Percentiles rank a stretch among this genome's conserved stretches.
These are phyloP conservation scores for Typhlichthys eigenmanni DNA, from an alignment of 2,797 vertebrate species.

Conservation along the genomic window DNA sequence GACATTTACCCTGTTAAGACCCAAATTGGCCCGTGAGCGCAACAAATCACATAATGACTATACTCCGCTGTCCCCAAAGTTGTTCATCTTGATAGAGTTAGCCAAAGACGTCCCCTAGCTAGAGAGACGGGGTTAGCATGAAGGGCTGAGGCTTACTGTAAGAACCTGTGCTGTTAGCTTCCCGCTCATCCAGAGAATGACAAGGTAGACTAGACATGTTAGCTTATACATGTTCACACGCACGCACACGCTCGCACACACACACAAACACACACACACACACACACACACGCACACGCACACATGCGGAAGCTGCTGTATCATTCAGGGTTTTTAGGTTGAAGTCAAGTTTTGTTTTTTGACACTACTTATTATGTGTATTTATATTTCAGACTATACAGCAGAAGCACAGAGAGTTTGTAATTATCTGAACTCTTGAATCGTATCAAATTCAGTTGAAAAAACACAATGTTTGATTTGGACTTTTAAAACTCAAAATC, in stretches of 20 bases:
- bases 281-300: not conserved
- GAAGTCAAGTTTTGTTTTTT: conserved; percentile 64
- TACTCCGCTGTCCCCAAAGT: conserved; percentile 51
- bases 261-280: not conserved
- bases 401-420: conserved; percentile 63
- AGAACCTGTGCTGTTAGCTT: conserved; percentile 60
- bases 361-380: conserved; percentile 81
- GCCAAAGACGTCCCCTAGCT: conserved; percentile 46
- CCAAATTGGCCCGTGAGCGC: conserved; percentile 67
- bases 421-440: conserved; percentile 71
- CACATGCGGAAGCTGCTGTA: conserved; percentile 40
- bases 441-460: conserved; percentile 64
- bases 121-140: conserved; percentile 39
- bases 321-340: conserved; percentile 70
- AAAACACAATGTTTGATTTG: conserved; percentile 54
- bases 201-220: conserved; percentile 43
- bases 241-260: conserved; percentile 9
- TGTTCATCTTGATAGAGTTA: conserved; percentile 72
- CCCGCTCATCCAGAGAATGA: conserved; percentile 69
- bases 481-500: conserved; percentile 38
- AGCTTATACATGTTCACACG: not conserved
- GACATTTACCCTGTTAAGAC: conserved; percentile 55
- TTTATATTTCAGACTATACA: conserved; percentile 73
- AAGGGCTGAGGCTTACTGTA: conserved; percentile 46
- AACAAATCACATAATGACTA: conserved; percentile 76